A percentile compares a stretch with the other conserved stretches of the same genome.
Evolutionary conservation across 2,797 vertebrate genomes (phyloP).

Genomic region (Ambastaia sidthimunki): DNA sequence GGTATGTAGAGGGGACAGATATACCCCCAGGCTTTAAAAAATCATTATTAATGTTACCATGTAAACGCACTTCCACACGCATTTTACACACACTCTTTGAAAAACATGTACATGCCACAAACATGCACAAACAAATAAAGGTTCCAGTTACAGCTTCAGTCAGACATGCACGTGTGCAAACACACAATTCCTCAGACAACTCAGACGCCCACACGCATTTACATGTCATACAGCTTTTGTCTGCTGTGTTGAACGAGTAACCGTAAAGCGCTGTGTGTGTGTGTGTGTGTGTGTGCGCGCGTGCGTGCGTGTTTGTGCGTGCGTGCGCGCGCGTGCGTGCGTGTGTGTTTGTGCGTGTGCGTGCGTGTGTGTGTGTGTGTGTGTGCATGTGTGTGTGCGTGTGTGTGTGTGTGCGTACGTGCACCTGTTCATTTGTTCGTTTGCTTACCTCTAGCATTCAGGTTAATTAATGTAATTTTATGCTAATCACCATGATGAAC

Average conservation of each 20-base stretch:
- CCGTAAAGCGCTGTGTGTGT: not conserved
- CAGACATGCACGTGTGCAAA: not conserved
- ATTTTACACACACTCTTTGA: not conserved
- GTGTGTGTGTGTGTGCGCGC: conserved; percentile 9
- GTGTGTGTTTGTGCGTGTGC: no score
- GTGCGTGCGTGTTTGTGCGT: not conserved
- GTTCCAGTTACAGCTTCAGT: not conserved
- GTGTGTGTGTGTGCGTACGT: conserved; percentile 15
- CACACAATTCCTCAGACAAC: not conserved
- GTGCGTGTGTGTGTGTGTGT: no score
- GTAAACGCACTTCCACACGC: conserved; percentile 15
- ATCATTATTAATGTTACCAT: conserved; percentile 24
- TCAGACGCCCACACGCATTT: conserved; percentile 2
- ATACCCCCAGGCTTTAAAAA: conserved; percentile 4
- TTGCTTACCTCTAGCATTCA: conserved; percentile 19
- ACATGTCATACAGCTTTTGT: conserved; percentile 16
- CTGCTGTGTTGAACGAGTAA: not conserved
- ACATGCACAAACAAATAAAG: conserved; percentile 4
- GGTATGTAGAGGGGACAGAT: not conserved
- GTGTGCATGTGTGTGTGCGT: no score
- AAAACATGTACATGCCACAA: not conserved
- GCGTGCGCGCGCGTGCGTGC: conserved; percentile 27
- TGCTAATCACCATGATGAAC: conserved; percentile 16
- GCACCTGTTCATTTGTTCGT: conserved; percentile 41
- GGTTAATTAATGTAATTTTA: conserved; percentile 22